Conservation (phyloP, 2,797 vertebrate species). For the Vespertilio murinus region DNA sequence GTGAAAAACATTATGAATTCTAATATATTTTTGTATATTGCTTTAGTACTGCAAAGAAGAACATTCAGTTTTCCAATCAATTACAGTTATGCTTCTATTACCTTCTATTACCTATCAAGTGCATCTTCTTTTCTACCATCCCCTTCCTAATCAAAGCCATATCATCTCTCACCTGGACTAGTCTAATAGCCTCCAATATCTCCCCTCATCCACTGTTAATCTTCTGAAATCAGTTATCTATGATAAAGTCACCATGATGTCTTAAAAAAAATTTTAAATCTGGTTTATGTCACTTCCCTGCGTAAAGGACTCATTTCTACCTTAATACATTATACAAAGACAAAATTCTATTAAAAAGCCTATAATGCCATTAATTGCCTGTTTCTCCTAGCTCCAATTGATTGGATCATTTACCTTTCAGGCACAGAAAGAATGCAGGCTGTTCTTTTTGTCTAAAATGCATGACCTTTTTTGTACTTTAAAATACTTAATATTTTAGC, state of each 20-base stretch:
- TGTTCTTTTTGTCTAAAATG: background rate
- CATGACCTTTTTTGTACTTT: background rate
- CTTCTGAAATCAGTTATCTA: constrained; percentile 4
- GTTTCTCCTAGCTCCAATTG: background rate
- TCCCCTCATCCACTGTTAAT: background rate
- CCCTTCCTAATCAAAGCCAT: background rate
- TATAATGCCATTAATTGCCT: background rate
- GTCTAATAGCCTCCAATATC: background rate
- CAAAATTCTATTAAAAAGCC: background rate
- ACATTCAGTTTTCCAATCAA: background rate
- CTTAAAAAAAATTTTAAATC: constrained; percentile 32
- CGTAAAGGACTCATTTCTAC: background rate
- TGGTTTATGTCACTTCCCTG: background rate
- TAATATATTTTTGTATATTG: background rate
- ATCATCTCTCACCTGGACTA: background rate
- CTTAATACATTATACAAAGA: background rate
- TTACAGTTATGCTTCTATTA: constrained; percentile 16
- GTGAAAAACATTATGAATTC: background rate
- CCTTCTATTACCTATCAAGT: background rate
- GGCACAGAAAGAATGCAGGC: background rate
- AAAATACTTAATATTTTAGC: background rate
- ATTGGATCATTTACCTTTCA: background rate
- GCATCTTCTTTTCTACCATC: background rate
- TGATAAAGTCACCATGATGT: background rate
- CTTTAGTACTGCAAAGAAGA: background rate